Base-by-base conservation (phyloP, 2,888 invertebrate genomes). In the Pantelozetes paolii region DNA sequence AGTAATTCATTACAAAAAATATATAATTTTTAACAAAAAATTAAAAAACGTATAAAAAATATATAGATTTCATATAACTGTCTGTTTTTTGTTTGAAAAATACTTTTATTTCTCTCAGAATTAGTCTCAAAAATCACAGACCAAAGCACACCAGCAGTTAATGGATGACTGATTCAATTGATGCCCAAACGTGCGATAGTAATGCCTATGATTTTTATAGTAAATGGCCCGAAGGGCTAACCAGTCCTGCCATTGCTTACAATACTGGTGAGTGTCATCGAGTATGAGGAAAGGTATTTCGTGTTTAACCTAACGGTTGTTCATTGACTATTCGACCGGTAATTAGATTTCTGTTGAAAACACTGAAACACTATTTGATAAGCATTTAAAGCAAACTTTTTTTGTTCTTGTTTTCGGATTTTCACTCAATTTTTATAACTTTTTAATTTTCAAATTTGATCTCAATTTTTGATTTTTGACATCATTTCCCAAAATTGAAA, bases 181-280 rank as follows among this genome's bases (percentile, higher is more conserved):
- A 64, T 64, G 64, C 9, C 20, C 32, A 64, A 64, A 64, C 64
- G 64, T 20, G 64, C 64, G 64, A 64, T 36, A 64, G 64, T 64
- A 64, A 64, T 64, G 20, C 13, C 9, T 18, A 59, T 3, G 26
- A 9, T 54, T 28, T 28, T 26, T 3, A 15, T 18, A 30, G 20
- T 28, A 20, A 30, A 59, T 59, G 59, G 28, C 59, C 59, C 3
- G 18, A 26, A 30, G 59, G 28, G 8, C 3, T 20, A 2, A 3
- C 5, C 20, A n/a, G n/a, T 20, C 6, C 20, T 20, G 2, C 50
- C 13, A 11, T 11, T 45, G 45, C 36, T 36, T 36, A 5, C 36
- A 36, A 36, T 36, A 36, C 45, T 45, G 15, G 2, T 45, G 15
- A 45, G 18, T 45, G 45, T 45, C 45, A 45, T 45, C 45, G 2